phyloP scores from a whole-genome alignment of 2,888 invertebrate genomes.

The Labia minor region DNA sequence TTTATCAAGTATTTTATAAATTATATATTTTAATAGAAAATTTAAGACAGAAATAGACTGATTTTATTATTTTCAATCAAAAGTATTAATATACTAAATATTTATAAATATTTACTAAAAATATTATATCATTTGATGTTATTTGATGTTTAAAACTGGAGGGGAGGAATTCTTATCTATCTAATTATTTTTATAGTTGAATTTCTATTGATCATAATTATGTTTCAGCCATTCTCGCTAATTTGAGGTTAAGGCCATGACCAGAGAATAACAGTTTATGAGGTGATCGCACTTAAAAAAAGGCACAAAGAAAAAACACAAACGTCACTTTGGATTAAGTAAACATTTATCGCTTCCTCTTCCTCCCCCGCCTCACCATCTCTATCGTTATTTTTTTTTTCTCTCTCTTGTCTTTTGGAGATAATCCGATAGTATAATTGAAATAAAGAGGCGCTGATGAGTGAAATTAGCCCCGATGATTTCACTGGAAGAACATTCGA shows the following conservation, averaged over 20 bases:
- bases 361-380: neutral
- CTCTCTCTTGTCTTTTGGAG: too few species aligned
- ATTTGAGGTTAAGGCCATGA: conserved; percentile 2
- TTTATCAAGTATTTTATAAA: too few species aligned
- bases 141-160: too few species aligned
- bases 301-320: neutral
- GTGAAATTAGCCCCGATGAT: conserved; percentile 8
- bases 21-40: too few species aligned
- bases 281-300: neutral
- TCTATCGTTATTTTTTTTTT: too few species aligned
- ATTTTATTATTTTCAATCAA: too few species aligned
- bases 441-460: conserved; percentile 13
- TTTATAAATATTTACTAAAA: too few species aligned
- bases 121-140: too few species aligned
- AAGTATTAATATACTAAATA: too few species aligned
- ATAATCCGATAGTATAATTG: conserved; percentile 4
- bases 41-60: too few species aligned
- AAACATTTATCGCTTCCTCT: neutral
- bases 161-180: too few species aligned
- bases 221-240: neutral
- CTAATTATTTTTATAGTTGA: neutral
- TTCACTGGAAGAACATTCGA: conserved; percentile 1
- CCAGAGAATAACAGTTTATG: neutral
- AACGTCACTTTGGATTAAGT: neutral
- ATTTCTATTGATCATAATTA: neutral